These are phyloP conservation scores for Andrena praecox DNA, from an alignment of 2,888 invertebrate genomes.

Conservation along the genomic window DNA sequence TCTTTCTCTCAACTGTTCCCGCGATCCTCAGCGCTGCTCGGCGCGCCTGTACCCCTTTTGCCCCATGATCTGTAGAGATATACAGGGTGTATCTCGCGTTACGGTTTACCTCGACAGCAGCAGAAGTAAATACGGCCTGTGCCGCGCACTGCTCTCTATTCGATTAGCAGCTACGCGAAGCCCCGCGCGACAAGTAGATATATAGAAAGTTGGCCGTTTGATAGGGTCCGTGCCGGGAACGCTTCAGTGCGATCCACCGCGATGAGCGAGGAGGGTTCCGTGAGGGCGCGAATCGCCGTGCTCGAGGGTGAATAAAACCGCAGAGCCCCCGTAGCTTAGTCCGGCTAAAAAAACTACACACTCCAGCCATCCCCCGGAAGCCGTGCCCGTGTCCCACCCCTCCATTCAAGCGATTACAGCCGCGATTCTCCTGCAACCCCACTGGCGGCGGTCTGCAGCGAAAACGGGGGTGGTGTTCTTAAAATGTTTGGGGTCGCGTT, in stretches of 20 bases:
- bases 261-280: constrained; percentile 79
- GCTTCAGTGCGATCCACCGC: constrained; percentile 72
- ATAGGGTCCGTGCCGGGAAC: constrained; percentile 71
- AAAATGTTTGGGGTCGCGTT: neutral
- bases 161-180: constrained; percentile 81
- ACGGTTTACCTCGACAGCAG: constrained; percentile 65
- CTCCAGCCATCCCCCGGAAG: neutral
- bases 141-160: constrained; percentile 68
- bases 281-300: constrained; percentile 79
- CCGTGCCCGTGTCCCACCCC: neutral
- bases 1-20: no score
- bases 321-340: neutral
- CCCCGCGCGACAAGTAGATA: constrained; percentile 75
- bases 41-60: no score
- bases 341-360: neutral
- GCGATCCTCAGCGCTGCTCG: no score
- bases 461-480: neutral
- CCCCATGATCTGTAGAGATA: no score
- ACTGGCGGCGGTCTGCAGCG: neutral
- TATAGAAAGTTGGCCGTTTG: constrained; percentile 75
- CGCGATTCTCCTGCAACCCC: neutral
- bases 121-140: constrained; percentile 30
- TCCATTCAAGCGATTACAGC: neutral
- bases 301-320: constrained; percentile 79
- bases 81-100: no score